These are phyloP conservation scores for Caenorhabditis latens DNA, from an alignment of 1,140 invertebrate genomes.

Conservation along the genomic window DNA sequence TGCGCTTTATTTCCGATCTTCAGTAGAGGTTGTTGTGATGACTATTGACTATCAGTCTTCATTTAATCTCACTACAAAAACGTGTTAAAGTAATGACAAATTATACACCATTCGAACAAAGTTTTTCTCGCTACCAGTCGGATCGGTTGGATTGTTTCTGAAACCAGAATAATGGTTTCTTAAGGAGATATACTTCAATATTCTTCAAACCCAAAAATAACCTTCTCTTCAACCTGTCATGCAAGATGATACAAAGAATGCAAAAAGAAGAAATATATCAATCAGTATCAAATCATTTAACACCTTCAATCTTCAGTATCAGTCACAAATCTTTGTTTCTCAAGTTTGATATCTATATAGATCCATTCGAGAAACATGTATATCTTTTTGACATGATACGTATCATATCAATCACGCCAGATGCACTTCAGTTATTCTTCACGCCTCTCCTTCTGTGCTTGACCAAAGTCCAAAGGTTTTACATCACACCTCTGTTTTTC, in stretches of 20 bases:
- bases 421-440: background rate
- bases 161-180: too few species aligned
- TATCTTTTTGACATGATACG: background rate
- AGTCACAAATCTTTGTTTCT: background rate
- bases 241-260: background rate
- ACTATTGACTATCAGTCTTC: conserved; percentile 2
- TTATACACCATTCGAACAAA: background rate
- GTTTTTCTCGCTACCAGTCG: too few species aligned
- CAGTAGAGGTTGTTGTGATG: conserved; percentile 12
- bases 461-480: conserved; percentile 29
- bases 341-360: background rate
- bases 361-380: background rate
- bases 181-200: too few species aligned
- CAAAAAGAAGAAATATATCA: background rate
- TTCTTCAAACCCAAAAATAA: background rate
- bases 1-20: conserved; percentile 15
- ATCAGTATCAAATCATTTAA: conserved; percentile 28
- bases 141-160: too few species aligned
- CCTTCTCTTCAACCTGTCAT: background rate
- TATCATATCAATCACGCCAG: conserved; percentile 19
- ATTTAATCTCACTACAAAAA: background rate
- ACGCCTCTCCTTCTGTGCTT: background rate
- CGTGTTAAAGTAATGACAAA: background rate
- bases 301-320: conserved; percentile 18
- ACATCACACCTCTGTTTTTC: conserved; percentile 3